Evolutionary conservation across 92 coral and sea anemone species (phyloP).

Genomic region (Heteractis magnifica): DNA sequence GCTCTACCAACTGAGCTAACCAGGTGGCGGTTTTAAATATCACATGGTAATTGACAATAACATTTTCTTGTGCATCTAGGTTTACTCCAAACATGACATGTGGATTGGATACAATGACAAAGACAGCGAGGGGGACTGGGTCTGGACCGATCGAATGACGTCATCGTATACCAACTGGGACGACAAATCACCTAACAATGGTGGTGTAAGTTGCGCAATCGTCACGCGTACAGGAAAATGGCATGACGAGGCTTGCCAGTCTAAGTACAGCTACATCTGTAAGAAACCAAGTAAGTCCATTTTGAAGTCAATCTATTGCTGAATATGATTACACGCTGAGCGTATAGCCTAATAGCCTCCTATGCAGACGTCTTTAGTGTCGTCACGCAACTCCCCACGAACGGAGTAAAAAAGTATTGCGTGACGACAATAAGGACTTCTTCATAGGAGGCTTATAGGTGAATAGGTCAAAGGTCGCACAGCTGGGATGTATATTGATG

Average conservation of each 20-base stretch:
- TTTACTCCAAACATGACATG: conserved; percentile 79
- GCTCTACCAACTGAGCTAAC: too few relatives aligned
- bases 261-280: conserved; percentile 77
- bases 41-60: neutral
- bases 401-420: too few relatives aligned
- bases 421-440: too few relatives aligned
- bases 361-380: too few relatives aligned
- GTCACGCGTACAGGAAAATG: conserved; percentile 84
- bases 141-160: conserved; percentile 92
- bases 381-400: too few relatives aligned
- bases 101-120: conserved; percentile 99
- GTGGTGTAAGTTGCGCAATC: conserved; percentile 95
- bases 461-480: too few relatives aligned
- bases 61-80: conserved; percentile 30
- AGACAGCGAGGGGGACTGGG: conserved; percentile 99
- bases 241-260: conserved; percentile 95
- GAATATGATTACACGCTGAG: too few relatives aligned
- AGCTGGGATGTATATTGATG: neutral
- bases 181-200: conserved; percentile 97
- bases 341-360: too few relatives aligned
- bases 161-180: conserved; percentile 99
- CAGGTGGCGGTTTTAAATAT: neutral
- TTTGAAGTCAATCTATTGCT: too few relatives aligned
- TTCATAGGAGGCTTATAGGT: too few relatives aligned
- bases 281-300: conserved; percentile 79